Evolutionary conservation across 2,113 vertebrate species (phyloP).

Genomic region (Physeter macrocephalus): DNA sequence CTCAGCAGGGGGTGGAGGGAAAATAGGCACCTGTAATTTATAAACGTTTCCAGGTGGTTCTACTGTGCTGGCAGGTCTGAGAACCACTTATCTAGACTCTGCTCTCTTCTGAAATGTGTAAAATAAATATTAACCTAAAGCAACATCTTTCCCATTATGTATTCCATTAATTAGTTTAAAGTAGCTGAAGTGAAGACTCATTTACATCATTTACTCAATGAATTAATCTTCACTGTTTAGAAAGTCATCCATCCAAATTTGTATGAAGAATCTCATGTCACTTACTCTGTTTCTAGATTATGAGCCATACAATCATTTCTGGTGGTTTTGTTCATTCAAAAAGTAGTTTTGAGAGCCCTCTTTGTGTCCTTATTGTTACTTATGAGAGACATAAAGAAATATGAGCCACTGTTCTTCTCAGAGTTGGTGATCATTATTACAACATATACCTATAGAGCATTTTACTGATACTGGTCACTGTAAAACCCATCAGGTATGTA

Average conservation of each 20-base stretch:
- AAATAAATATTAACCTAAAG: slow-evolving; percentile 8
- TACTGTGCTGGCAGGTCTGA: neutral
- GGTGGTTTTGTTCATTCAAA: neutral
- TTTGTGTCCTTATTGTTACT: neutral
- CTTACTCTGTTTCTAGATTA: neutral
- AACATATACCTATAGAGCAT: neutral
- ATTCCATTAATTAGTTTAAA: neutral
- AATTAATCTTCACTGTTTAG: neutral
- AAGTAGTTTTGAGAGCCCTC: neutral
- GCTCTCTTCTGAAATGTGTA: neutral
- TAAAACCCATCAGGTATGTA: neutral
- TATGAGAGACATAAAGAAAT: neutral
- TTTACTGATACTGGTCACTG: neutral
- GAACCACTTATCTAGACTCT: neutral
- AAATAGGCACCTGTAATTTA: neutral
- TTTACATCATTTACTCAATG: neutral
- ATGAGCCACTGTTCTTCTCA: neutral
- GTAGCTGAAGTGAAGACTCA: slow-evolving; percentile 6
- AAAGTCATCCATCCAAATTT: neutral
- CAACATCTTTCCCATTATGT: neutral
- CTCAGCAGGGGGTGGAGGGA: neutral
- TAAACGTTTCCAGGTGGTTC: neutral
- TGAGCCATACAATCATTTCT: neutral
- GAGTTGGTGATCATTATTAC: neutral
- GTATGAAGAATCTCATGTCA: neutral